Evolutionary conservation across 2,888 invertebrate species (phyloP), one percentile per base, ranked within the genome.

Genomic region (Drosophila birchii): DNA sequence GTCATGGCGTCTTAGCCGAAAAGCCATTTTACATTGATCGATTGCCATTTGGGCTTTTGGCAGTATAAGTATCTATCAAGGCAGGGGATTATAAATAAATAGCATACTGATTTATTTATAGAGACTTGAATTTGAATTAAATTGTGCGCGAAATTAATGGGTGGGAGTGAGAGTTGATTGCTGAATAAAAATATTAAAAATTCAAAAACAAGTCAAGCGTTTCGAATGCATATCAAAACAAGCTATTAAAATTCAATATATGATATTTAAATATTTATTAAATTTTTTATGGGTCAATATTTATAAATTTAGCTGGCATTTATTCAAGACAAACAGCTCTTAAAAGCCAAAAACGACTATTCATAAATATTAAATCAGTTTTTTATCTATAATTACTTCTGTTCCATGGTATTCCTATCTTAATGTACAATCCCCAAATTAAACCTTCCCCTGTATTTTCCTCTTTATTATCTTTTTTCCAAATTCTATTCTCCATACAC

Each of bases 11-110:
- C 62, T 36, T 53, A 36, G 64, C 36, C 34, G 53, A 63, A 66
- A 66, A 62, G 38, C 38, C 63, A 63, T 67, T 79, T 79, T 74
- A 57, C 81, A 77, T 78, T 84, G 84, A 86, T 86, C 77, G 86
- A 84, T 84, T 72, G 81, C 67, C 79, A 78, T 70, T 76, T 66
- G 56, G 64, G 18, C 16, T 23, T 54, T 54, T 38, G 55, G 29
- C 32, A 60, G 9, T 23, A 53, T 38, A 38, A 36, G 23, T 34
- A 49, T 60, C 56, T 56, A 41, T 64, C 81, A 82, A 62, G 79
- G 77, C 63, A 49, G 45, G 45, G 59, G 62, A 59, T 70, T 73
- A 68, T 66, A 79, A 82, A 82, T 83, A 82, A 76, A 73, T 53
- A 14, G 49, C 55, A 43, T 44, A 55, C 54, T 26, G 60, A 18